A percentile compares a stretch with the other conserved stretches of the same genome.
Conservation (phyloP, 2,888 invertebrate genomes). For the Polymixis lichenea region DNA sequence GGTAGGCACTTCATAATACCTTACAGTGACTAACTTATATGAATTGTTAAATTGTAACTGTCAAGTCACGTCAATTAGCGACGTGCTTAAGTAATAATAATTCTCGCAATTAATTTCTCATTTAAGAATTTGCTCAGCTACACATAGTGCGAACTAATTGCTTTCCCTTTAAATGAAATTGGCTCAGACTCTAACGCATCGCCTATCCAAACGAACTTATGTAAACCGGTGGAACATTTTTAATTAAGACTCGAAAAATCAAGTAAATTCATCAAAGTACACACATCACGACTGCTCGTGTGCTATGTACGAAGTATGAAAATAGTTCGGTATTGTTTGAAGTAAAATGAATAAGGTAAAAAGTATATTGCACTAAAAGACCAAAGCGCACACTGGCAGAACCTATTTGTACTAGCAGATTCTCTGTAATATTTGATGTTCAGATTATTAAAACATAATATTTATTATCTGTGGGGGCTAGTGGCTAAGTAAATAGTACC, state of each 20-base stretch:
- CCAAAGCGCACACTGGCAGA: not conserved
- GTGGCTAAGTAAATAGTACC: too few relatives aligned
- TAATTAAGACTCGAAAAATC: conserved; percentile 38
- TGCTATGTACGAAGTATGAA: not conserved
- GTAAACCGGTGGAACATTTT: conserved; percentile 37
- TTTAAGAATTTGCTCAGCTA: not conserved
- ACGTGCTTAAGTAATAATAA: not conserved
- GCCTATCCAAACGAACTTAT: conserved; percentile 17
- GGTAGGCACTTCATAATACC: conserved; percentile 1
- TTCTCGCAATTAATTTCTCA: not conserved
- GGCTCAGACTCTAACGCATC: conserved; percentile 4
- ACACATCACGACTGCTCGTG: not conserved
- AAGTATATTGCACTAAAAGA: not conserved
- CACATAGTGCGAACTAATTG: not conserved
- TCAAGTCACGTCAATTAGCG: not conserved
- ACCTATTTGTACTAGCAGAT: not conserved
- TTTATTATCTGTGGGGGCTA: too few relatives aligned
- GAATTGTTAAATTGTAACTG: conserved; percentile 13
- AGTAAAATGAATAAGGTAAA: not conserved
- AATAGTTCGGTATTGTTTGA: not conserved
- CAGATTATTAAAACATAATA: not conserved
- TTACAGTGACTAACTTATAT: not conserved
- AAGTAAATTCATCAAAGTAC: conserved; percentile 21
- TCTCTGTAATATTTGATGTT: not conserved
- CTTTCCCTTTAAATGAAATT: conserved; percentile 7